A percentile compares a stretch with the other conserved stretches of the same genome.
phyloP scores from a whole-genome alignment of 1,140 invertebrate species.

The Rhynchophorus ferrugineus region DNA sequence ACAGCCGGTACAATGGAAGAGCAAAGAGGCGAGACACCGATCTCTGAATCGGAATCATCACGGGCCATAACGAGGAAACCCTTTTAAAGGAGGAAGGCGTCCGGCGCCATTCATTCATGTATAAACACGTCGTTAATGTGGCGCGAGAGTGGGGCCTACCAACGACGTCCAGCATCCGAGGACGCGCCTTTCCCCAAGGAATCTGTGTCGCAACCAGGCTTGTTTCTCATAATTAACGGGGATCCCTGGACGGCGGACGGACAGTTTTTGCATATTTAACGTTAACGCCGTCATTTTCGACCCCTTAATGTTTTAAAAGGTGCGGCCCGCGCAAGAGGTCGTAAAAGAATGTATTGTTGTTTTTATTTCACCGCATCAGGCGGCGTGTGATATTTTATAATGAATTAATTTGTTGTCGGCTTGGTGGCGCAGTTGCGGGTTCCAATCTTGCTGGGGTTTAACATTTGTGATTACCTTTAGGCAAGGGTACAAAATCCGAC shows the following conservation, averaged over 20 bases:
- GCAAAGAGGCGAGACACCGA: background rate
- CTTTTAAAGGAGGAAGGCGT: constrained; percentile 13
- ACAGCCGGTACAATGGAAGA: background rate
- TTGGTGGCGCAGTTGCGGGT: too few species aligned
- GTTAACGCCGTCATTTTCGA: too few species aligned
- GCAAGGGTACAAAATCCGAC: too few species aligned
- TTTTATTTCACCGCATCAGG: too few species aligned
- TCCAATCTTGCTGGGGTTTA: too few species aligned
- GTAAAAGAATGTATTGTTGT: too few species aligned
- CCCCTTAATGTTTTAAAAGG: too few species aligned
- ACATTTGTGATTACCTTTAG: too few species aligned
- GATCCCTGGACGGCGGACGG: constrained; percentile 12
- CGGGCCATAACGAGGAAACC: constrained; percentile 9
- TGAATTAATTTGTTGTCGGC: too few species aligned
- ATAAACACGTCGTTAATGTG: constrained; percentile 17
- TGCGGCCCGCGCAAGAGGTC: too few species aligned
- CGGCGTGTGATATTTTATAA: too few species aligned
- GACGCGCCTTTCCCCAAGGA: constrained; percentile 9
- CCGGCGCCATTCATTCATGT: constrained; percentile 20
- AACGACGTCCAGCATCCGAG: constrained; percentile 1
- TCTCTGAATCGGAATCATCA: background rate
- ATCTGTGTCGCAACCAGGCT: constrained; percentile 23
- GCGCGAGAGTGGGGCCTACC: constrained; percentile 1
- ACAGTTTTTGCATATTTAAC: constrained; percentile 15
- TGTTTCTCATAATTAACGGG: constrained; percentile 29